Base-by-base conservation (phyloP, 2,888 invertebrate species). In the Mimumesa dahlbomi region DNA sequence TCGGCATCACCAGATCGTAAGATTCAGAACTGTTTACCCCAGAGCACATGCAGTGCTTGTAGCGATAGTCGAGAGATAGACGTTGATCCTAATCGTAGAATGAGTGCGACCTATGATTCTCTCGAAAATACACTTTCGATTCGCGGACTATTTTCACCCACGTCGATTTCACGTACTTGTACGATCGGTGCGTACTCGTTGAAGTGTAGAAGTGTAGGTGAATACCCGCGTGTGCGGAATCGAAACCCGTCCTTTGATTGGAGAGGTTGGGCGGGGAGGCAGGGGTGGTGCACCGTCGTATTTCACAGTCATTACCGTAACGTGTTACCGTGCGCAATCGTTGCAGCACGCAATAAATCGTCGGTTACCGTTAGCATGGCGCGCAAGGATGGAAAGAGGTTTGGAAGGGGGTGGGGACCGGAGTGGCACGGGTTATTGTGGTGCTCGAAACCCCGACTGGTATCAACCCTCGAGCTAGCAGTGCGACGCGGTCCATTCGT, bases 301-400 rank as follows among this genome's bases (percentile, higher is more conserved):
- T 87, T 85, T 87, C 85, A 87, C 82, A 85, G 84, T 85, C 84
- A 87, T 87, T 86, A 86, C 83, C 82, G 84, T 85, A 86, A 85
- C 84, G 84, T 81, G 84, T 84, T 84, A 82, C 80, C 79, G 80
- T 80, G 81, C 82, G 80, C 81, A 81, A 81, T 77, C 82, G 80
- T 82, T 81, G 82, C 81, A 77, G 81, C 81, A 75, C 76, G 81
- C 83, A 81, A 87, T 86, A 87, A 87, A 87, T 87, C 85, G 81
- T 84, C 80, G 84, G 81, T 82, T 83, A 85, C 85, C 83, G 83
- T 84, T 83, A 79, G 79, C 75, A 77, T 52, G 71, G 73, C 50
- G 68, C 43, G 54, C 58, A 50, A 58, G 68, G 58, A 68, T 62
- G 69, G 70, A 64, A 59, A 45, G 49, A 54, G 62, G 54, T 61